Percentiles rank a stretch among this genome's conserved stretches.
Conservation (phyloP, 2,113 vertebrate species). For the Alces alces region DNA sequence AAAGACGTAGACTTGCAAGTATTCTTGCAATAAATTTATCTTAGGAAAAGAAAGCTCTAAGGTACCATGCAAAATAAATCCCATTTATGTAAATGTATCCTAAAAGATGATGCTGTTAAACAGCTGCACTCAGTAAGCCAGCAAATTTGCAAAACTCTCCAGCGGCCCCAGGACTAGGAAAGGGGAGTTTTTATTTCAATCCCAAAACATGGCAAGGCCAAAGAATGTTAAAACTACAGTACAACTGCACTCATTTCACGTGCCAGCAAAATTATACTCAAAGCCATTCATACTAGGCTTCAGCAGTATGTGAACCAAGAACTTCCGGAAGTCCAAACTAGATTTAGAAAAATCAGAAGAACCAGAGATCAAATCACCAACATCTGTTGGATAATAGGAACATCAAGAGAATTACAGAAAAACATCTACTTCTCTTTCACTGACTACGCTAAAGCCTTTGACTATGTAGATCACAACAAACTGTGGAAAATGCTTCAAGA, state of each 20-base stretch:
- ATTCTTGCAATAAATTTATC: background rate
- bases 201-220: background rate
- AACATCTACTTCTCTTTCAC: background rate
- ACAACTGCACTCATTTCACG: background rate
- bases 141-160: background rate
- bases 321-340: fast-evolving
- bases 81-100: background rate
- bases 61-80: background rate
- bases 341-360: background rate
- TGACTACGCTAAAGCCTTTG: background rate
- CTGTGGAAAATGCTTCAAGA: background rate
- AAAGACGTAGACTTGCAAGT: background rate
- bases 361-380: background rate
- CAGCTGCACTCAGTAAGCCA: background rate
- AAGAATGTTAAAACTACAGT: background rate
- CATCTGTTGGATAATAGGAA: background rate
- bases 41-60: background rate
- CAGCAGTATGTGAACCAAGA: background rate
- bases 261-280: background rate
- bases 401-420: background rate
- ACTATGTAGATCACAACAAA: background rate
- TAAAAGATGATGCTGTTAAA: background rate
- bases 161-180: background rate
- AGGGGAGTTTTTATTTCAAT: background rate
- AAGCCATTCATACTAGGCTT: background rate